These are phyloP conservation scores for Drosophila parthenogenetica DNA, from an alignment of 2,888 invertebrate species.

Conservation along the genomic window DNA sequence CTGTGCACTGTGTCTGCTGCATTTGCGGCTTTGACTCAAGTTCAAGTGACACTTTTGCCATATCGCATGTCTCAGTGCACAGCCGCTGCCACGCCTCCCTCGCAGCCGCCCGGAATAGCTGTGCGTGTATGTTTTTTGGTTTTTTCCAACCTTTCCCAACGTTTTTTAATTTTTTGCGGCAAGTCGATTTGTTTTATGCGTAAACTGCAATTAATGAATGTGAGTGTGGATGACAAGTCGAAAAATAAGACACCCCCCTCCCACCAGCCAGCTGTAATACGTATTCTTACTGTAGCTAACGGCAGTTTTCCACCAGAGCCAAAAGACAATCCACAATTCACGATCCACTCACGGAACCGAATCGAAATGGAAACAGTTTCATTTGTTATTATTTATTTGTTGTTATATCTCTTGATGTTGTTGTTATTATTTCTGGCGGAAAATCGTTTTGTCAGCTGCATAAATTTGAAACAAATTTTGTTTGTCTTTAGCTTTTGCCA, in stretches of 20 bases:
- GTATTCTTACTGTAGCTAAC: constrained; percentile 30
- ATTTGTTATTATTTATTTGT: constrained; percentile 10
- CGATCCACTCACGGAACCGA: constrained; percentile 41
- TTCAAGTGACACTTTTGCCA: constrained; percentile 75
- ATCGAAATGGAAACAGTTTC: constrained; percentile 2
- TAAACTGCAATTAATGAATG: constrained; percentile 72
- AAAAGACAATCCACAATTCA: not conserved
- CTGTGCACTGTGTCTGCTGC: constrained; percentile 38
- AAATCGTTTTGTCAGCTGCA: constrained; percentile 52
- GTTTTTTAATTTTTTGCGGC: constrained; percentile 32
- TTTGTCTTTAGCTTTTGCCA: constrained; percentile 37
- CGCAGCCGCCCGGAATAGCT: not conserved
- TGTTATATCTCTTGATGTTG: constrained; percentile 25
- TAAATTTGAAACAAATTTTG: constrained; percentile 42
- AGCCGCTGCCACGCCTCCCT: constrained; percentile 11
- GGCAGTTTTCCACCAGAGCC: constrained; percentile 9
- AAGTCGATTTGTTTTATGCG: constrained; percentile 60
- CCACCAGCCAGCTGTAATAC: not conserved
- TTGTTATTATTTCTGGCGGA: constrained; percentile 19
- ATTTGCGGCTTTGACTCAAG: constrained; percentile 55
- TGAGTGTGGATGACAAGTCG: constrained; percentile 44
- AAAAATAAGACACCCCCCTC: not conserved
- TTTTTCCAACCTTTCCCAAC: constrained; percentile 44
- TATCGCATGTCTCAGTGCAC: constrained; percentile 71
- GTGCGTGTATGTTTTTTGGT: constrained; percentile 37